These are phyloP conservation scores for Catamblyrhynchus diadema DNA, from an alignment of 2,797 vertebrate species.

Conservation along the genomic window DNA sequence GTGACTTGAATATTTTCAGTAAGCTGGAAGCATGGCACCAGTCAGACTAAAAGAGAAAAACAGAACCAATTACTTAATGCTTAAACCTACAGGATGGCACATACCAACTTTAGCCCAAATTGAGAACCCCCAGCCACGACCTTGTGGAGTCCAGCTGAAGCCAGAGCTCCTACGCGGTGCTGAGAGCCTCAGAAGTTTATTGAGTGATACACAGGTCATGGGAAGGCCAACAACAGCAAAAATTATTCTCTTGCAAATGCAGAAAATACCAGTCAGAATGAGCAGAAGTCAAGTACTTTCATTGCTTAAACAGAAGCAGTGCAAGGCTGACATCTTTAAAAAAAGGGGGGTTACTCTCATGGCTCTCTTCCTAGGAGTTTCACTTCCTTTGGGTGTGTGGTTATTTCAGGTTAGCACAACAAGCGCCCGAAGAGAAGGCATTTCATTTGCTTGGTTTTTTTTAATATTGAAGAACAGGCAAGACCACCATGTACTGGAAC, in stretches of 20 bases:
- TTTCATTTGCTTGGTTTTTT: constrained; percentile 1
- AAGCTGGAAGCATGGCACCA: not conserved
- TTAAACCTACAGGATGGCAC: not conserved
- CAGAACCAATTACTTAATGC: not conserved
- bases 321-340: not conserved
- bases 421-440: not conserved
- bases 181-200: not conserved
- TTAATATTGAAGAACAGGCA: not conserved
- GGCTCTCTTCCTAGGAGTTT: constrained; percentile 27
- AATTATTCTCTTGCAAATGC: not conserved
- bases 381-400: constrained; percentile 35
- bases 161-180: not conserved
- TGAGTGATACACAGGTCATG: not conserved
- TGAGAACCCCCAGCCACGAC: not conserved
- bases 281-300: not conserved
- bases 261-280: not conserved
- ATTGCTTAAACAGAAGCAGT: not conserved
- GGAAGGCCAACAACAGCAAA: not conserved
- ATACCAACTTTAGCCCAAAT: not conserved
- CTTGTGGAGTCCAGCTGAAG: not conserved
- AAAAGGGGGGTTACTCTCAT: not conserved
- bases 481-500: not conserved
- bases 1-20: not conserved
- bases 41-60: not conserved
- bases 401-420: not conserved